These are phyloP conservation scores for Macquaria ambigua DNA, from an alignment of 2,113 vertebrate genomes.

Conservation along the genomic window DNA sequence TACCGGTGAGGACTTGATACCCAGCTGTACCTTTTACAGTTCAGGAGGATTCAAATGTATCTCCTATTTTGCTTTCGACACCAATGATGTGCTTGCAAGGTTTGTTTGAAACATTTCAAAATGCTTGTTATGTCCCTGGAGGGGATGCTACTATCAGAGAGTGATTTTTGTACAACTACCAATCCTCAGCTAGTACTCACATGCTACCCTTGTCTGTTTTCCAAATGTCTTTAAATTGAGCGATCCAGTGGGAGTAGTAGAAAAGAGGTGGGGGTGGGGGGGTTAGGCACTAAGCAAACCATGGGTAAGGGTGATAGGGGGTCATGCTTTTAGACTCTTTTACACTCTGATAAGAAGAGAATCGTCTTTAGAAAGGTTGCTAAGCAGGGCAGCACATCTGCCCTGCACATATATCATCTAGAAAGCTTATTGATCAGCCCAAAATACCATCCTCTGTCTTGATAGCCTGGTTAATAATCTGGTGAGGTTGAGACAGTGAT, in stretches of 20 bases:
- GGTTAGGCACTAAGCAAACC: background rate
- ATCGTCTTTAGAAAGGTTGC: background rate
- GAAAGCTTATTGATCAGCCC: constrained; percentile 62
- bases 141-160: constrained; percentile 57
- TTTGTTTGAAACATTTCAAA: constrained; percentile 59
- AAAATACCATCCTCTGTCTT: constrained; percentile 57
- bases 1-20: constrained; percentile 32
- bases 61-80: constrained; percentile 36
- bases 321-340: constrained; percentile 21
- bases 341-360: constrained; percentile 21
- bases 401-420: constrained; percentile 53
- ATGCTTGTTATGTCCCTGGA: constrained; percentile 59
- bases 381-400: constrained; percentile 5
- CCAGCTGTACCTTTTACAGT: constrained; percentile 30
- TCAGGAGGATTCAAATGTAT: constrained; percentile 36
- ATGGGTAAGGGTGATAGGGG: background rate
- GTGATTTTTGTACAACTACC: constrained; percentile 55
- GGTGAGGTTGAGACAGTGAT: constrained; percentile 17
- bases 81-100: constrained; percentile 17
- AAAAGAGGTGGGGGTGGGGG: background rate
- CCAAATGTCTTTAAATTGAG: constrained; percentile 32
- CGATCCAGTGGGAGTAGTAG: constrained; percentile 24
- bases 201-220: constrained; percentile 17
- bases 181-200: constrained; percentile 16
- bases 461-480: constrained; percentile 59